phyloP scores from a whole-genome alignment of 1,140 invertebrate species.

The Brachionus koreanus region DNA sequence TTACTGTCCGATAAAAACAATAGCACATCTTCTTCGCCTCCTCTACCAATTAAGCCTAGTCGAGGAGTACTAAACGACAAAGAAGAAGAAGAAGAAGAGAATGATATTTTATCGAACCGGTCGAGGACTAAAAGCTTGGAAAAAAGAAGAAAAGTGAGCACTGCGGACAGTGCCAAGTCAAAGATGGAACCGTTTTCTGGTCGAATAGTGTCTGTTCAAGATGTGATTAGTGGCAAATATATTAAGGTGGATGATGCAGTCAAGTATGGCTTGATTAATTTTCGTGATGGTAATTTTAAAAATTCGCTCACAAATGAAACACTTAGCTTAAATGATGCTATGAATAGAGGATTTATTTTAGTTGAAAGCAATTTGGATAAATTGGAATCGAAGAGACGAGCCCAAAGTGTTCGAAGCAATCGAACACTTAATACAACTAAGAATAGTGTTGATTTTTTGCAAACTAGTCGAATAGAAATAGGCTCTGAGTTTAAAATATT shows the following conservation, averaged over 20 bases:
- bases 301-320: slow-evolving; percentile 21
- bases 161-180: not conserved
- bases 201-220: slow-evolving; percentile 12
- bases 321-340: not conserved
- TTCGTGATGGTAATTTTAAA: not conserved
- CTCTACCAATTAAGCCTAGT: not conserved
- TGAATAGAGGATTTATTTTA: not conserved
- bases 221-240: slow-evolving; percentile 4
- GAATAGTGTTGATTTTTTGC: not conserved
- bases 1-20: not conserved
- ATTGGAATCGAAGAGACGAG: not conserved
- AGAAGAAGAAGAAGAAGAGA: not conserved
- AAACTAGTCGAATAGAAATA: not conserved
- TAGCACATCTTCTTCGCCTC: not conserved
- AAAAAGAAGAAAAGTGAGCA: not conserved
- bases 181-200: slow-evolving; percentile 6
- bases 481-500: not conserved
- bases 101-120: not conserved
- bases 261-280: slow-evolving; percentile 12
- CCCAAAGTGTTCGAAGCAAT: not conserved
- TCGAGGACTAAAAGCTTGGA: not conserved
- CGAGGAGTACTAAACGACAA: not conserved
- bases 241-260: not conserved
- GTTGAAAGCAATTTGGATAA: not conserved
- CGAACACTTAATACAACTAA: not conserved